Percentiles rank a stretch among this genome's conserved stretches.
Evolutionary conservation across 2,797 vertebrate species (phyloP).

Genomic region (Phataginus tricuspis): DNA sequence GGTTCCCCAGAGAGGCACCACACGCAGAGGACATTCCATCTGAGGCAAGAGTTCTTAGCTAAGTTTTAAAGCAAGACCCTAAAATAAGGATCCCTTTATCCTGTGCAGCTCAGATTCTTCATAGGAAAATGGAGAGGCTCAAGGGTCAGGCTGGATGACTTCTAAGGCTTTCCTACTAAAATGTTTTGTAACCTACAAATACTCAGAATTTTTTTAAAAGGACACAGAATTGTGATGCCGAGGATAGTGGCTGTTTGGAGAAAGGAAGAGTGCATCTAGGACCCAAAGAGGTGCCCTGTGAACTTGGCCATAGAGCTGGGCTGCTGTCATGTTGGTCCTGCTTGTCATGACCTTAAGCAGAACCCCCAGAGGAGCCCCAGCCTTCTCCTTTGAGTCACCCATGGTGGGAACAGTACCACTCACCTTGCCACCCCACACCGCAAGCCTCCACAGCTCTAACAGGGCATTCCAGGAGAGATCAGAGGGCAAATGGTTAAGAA

Average conservation of each 20-base stretch:
- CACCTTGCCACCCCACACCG: background rate
- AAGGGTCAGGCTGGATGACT: background rate
- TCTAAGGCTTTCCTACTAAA: background rate
- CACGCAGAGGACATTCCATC: background rate
- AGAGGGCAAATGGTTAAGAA: background rate
- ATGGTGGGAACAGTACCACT: background rate
- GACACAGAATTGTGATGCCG: background rate
- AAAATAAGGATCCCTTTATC: background rate
- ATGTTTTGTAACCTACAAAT: background rate
- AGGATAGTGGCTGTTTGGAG: background rate
- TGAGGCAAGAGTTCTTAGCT: background rate
- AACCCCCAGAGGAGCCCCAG: background rate
- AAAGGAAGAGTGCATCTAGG: background rate
- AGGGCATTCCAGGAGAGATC: background rate
- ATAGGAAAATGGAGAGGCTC: background rate
- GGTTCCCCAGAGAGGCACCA: background rate
- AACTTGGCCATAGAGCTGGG: background rate
- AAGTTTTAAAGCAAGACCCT: background rate
- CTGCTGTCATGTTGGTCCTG: background rate
- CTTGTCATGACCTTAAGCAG: background rate
- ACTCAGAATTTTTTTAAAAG: constrained; percentile 5
- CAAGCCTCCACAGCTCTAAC: background rate
- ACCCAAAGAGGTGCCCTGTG: background rate
- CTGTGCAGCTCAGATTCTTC: background rate
- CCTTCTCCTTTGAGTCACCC: background rate